A percentile compares a stretch with the other conserved stretches of the same genome.
Evolutionary conservation across 2,888 invertebrate genomes (phyloP).

Genomic region (Limnephilus rhombicus): DNA sequence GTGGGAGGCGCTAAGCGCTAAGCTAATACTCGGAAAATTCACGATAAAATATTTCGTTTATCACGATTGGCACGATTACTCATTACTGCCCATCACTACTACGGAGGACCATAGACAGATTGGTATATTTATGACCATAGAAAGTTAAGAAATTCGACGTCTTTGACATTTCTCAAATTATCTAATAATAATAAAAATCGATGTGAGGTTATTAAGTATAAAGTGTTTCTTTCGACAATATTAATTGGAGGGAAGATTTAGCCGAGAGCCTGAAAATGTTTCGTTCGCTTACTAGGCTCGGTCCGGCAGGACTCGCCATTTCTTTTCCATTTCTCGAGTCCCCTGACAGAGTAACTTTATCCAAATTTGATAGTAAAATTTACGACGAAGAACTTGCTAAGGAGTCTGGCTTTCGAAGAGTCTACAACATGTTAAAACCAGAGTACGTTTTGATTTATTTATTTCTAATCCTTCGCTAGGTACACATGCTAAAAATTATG

Average conservation of each 20-base stretch:
- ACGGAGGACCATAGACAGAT: too few relatives aligned
- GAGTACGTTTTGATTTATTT: constrained; percentile 44
- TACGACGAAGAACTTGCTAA: constrained; percentile 38
- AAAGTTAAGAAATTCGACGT: too few relatives aligned
- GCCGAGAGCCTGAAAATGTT: not conserved
- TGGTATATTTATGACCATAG: too few relatives aligned
- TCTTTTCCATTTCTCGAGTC: not conserved
- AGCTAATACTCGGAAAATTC: too few relatives aligned
- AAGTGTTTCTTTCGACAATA: not conserved
- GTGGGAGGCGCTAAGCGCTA: too few relatives aligned
- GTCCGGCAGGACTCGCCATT: not conserved
- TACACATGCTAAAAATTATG: not conserved
- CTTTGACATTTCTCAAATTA: not conserved
- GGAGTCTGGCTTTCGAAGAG: constrained; percentile 48
- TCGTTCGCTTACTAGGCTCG: not conserved
- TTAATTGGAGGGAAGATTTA: not conserved
- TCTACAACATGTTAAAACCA: constrained; percentile 41
- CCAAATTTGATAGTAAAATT: constrained; percentile 42
- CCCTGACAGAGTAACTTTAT: constrained; percentile 6
- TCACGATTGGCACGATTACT: too few relatives aligned
- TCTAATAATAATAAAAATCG: not conserved
- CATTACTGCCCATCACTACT: too few relatives aligned
- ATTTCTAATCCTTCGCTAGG: not conserved
- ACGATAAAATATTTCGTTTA: too few relatives aligned
- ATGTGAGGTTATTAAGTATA: not conserved